phyloP scores from a whole-genome alignment of 2,888 invertebrate species.

The Drosophila gaucha region DNA sequence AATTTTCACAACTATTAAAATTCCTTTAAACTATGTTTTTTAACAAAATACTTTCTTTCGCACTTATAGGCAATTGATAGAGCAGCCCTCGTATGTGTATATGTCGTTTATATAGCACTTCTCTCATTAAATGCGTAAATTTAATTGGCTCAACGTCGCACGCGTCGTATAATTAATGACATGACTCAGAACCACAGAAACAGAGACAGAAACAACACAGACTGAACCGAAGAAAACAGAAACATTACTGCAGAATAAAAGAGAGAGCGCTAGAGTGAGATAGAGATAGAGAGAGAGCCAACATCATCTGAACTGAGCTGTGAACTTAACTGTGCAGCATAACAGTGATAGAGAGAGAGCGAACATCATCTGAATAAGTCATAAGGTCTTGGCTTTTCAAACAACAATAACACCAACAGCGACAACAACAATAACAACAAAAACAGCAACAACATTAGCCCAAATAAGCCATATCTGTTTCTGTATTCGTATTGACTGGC shows the following conservation, averaged over 20 bases:
- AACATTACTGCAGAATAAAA: not conserved
- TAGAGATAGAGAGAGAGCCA: slow-evolving; percentile 1
- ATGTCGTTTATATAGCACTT: slow-evolving; percentile 42
- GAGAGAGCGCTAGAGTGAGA: too few species aligned
- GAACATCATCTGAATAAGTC: slow-evolving; percentile 78
- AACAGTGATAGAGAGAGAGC: slow-evolving; percentile 11
- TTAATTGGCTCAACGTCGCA: slow-evolving; percentile 71
- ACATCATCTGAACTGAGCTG: not conserved
- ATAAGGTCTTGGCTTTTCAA: slow-evolving; percentile 70
- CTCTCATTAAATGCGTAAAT: slow-evolving; percentile 75
- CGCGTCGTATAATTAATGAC: slow-evolving; percentile 76
- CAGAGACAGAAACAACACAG: slow-evolving; percentile 8
- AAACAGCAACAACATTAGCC: slow-evolving; percentile 29
- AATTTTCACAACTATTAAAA: too few species aligned
- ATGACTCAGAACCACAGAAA: slow-evolving; percentile 38
- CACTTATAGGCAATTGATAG: not conserved
- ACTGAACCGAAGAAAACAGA: not conserved
- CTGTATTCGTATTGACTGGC: slow-evolving; percentile 76
- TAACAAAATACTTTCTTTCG: not conserved
- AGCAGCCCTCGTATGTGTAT: slow-evolving; percentile 37
- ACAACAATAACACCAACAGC: slow-evolving; percentile 32
- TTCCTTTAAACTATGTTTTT: not conserved
- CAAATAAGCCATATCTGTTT: slow-evolving; percentile 80
- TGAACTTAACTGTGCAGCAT: slow-evolving; percentile 10
- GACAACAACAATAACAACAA: slow-evolving; percentile 27